Base-by-base conservation (phyloP, 2,113 vertebrate species). In the Carassius auratus region DNA sequence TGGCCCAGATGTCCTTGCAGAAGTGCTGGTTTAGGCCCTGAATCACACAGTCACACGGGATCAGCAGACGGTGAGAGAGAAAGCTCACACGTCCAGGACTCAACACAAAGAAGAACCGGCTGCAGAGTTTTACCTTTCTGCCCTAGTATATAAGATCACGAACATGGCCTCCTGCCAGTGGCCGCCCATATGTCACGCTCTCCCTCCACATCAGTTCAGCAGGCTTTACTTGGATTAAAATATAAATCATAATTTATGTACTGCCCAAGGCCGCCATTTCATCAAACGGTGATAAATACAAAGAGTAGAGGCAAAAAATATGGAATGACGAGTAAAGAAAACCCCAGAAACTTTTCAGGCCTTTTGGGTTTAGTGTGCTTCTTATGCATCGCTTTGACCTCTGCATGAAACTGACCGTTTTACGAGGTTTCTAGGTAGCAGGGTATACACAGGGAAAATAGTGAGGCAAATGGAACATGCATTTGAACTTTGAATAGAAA, bases 211-310 rank as follows among this genome's bases (percentile, higher is more conserved):
- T 83, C 83, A 84, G 82, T 88, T 84, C 55, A 55, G 75, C 76
- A 87, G 36, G 76, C 85, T 86, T 86, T 90, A 85, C 76, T 62
- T 74, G 89, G 87, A 90, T 90, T 86, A 90, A 90, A 88, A 78
- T 84, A 86, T 90, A 88, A 89, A 90, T 89, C 81, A 87, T 88
- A 84, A 88, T 88, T 85, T 84, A 87, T 85, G 83, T 82, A n/a
- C 79, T 81, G 69, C 59, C 75, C 71, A 57, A 45, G 36, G 75
- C 83, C 48, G n/a, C 86, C 79, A 87, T 87, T 87, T 87, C 76
- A 90, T 88, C 86, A 86, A 74, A 79, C 5, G 50, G 50, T 85
- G 76, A 84, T 84, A 86, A 80, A 75, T 66, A 76, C 76, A 45
- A 42, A 66, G 30, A 84, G 62, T 55, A 74, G 17, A 61, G 86